Percentiles rank a stretch among this genome's conserved stretches.
These are phyloP conservation scores for Podarcis muralis DNA, from an alignment of 2,113 vertebrate genomes.

Conservation along the genomic window DNA sequence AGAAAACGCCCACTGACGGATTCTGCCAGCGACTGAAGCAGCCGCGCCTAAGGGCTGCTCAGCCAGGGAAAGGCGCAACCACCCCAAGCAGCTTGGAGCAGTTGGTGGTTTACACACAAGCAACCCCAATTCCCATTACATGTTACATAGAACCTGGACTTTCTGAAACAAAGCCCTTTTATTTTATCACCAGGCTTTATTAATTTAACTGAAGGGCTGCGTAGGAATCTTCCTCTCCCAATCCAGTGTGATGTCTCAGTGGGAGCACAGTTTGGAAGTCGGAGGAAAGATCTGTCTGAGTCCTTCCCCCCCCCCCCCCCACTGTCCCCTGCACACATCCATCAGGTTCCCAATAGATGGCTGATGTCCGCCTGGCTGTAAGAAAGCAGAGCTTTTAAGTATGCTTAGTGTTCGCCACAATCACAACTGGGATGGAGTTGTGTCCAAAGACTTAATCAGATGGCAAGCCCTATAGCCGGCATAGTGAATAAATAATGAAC, in stretches of 20 bases:
- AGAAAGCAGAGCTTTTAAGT: constrained; percentile 24
- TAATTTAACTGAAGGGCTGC: not conserved
- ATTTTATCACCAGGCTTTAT: not conserved
- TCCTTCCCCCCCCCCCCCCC: not conserved
- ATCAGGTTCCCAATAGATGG: not conserved
- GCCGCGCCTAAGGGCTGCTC: too few species aligned
- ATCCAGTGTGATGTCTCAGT: not conserved
- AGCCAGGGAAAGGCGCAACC: too few species aligned
- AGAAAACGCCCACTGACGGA: too few species aligned
- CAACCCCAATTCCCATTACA: too few species aligned
- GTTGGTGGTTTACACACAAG: too few species aligned
- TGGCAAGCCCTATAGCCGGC: constrained; percentile 68
- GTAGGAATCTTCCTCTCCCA: constrained; percentile 19
- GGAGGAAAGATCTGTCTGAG: not conserved
- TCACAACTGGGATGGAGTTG: constrained; percentile 53
- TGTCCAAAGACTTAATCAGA: constrained; percentile 65
- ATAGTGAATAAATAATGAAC: constrained; percentile 79
- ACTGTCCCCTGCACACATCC: too few species aligned
- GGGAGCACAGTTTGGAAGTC: not conserved
- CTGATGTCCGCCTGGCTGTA: not conserved
- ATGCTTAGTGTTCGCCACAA: constrained; percentile 43
- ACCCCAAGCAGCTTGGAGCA: too few species aligned
- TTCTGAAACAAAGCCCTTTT: not conserved
- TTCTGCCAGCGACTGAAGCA: too few species aligned
- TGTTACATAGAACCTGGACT: not conserved